Conservation (phyloP, 2,113 vertebrate genomes). For the Pseudorectes ferrugineus region DNA sequence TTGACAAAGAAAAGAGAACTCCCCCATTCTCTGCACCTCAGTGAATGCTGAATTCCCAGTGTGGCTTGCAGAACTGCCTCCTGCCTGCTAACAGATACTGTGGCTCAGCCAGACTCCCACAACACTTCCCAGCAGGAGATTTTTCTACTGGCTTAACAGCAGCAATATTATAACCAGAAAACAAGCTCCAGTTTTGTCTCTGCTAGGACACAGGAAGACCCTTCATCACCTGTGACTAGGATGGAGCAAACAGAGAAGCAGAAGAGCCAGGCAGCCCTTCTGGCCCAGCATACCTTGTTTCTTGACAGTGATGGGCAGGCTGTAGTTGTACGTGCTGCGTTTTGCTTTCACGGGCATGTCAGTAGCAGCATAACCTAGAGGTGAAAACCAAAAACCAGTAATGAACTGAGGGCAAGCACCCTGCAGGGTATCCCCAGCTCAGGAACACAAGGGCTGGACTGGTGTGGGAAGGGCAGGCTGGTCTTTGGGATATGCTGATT, state of each 20-base stretch:
- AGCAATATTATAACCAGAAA: neutral
- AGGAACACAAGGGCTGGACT: neutral
- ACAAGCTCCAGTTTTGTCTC: neutral
- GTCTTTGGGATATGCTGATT: neutral
- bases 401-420: neutral
- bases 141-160: neutral
- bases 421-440: neutral
- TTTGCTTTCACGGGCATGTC: slow-evolving; percentile 94
- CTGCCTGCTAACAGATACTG: neutral
- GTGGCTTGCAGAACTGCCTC: neutral
- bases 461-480: neutral
- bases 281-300: slow-evolving; percentile 78
- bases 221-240: neutral
- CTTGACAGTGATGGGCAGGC: slow-evolving; percentile 87
- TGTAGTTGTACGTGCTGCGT: slow-evolving; percentile 91
- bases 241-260: neutral
- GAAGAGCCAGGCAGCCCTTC: neutral
- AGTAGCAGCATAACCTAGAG: slow-evolving; percentile 76
- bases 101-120: neutral
- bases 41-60: neutral
- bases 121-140: neutral
- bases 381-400: neutral
- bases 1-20: neutral
- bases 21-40: neutral
- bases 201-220: neutral